phyloP scores from a whole-genome alignment of 2,113 vertebrate species.

The Cervus canadensis region DNA sequence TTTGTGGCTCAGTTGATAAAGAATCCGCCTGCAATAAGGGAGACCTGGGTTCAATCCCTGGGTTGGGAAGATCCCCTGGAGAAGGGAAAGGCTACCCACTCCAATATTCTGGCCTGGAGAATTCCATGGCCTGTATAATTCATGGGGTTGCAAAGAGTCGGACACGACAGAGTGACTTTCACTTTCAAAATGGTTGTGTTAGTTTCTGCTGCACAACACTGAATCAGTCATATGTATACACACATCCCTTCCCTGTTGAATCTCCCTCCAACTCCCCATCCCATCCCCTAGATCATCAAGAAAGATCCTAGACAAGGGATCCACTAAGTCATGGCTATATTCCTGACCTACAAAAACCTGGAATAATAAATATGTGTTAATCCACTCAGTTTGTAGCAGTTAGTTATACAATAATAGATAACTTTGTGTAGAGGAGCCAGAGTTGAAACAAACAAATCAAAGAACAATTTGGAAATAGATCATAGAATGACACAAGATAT shows the following conservation, averaged over 20 bases:
- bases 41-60: background rate
- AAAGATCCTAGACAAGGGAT: background rate
- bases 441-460: background rate
- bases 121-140: background rate
- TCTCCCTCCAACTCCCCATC: background rate
- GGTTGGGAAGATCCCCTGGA: background rate
- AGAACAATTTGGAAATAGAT: background rate
- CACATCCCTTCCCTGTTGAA: background rate
- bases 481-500: background rate
- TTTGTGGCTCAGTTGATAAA: background rate
- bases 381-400: background rate
- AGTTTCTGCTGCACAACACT: background rate
- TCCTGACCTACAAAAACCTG: background rate
- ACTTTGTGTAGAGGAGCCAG: background rate
- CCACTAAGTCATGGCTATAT: background rate
- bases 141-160: background rate
- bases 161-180: background rate
- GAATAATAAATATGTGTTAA: background rate
- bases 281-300: background rate
- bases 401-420: background rate
- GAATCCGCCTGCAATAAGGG: background rate
- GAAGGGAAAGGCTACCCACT: background rate
- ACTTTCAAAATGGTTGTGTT: background rate
- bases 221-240: background rate
- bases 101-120: background rate